Percentiles rank a stretch among this genome's conserved stretches.
These are phyloP conservation scores for Cordilura impudica DNA, from an alignment of 2,888 invertebrate species.

Conservation along the genomic window DNA sequence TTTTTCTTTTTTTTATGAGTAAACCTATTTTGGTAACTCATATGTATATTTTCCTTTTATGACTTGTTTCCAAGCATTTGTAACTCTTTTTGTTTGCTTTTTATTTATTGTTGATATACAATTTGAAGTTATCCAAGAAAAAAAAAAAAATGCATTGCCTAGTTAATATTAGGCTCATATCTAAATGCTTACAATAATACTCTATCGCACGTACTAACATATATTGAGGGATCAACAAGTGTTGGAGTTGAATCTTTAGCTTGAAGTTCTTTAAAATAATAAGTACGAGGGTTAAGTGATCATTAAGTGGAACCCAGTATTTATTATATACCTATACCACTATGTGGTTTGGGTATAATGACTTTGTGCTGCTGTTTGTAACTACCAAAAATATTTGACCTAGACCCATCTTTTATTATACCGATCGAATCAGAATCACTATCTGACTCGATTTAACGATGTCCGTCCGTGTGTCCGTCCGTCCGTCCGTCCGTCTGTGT, in stretches of 20 bases:
- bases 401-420: too few species aligned
- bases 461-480: too few species aligned
- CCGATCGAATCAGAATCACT: too few species aligned
- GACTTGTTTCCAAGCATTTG: too few species aligned
- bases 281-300: neutral
- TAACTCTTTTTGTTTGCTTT: constrained; percentile 54
- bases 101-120: constrained; percentile 60
- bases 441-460: too few species aligned
- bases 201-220: neutral
- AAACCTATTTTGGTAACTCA: neutral
- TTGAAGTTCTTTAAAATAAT: neutral
- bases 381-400: too few species aligned
- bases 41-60: neutral
- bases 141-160: constrained; percentile 36
- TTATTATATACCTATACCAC: too few species aligned
- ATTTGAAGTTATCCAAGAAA: constrained; percentile 49
- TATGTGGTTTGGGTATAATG: too few species aligned
- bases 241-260: neutral
- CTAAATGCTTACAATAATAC: neutral
- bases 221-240: constrained; percentile 1
- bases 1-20: neutral
- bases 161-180: neutral
- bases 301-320: too few species aligned
- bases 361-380: too few species aligned
- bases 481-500: too few species aligned